Base-by-base conservation (phyloP, 2,888 invertebrate genomes). In the Bombylius major region DNA sequence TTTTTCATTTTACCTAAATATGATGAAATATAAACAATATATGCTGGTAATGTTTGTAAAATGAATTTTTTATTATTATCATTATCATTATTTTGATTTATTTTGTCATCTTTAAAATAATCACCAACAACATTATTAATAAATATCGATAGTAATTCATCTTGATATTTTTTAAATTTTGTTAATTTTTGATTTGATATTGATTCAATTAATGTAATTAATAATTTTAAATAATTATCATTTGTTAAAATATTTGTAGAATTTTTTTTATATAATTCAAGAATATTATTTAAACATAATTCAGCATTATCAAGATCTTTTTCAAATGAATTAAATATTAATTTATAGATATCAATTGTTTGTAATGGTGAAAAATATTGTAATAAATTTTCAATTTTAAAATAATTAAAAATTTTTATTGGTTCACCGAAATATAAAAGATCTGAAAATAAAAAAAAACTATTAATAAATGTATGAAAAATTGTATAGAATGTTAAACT, bases 361-460 rank as follows among this genome's bases (percentile, higher is more conserved):
- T 48, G 58, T 3, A 58, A 47, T 7, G 66, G 57, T 9, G 69
- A 66, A 8, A 73, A 59, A 39, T 69, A 55, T 42, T 60, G 54
- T 13, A 70, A 57, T 42, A 73, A 59, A 3, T 64, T 59, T 33
- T 59, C 47, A 48, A 63, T 59, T 14, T 66, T 63, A 11, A 73
- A 65, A 56, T 66, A 64, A 12, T 62, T 64, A 53, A 68, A 69
- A 33, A 71, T 61, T 52, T 67, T 61, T 53, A 71, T 58, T 32
- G 65, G 64, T 14, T 65, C 65, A 0, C 72, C 72, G 55, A 72
- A 71, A 56, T 72, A 70, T 51, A 73, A 60, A 33, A 72, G 46
- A 61, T 69, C 71, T 70, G 55, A 8, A 53, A 55, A 7, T 7
- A 39, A 39, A 44, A 57, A 47, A 47, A 31, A 23, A 23, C 3